These are phyloP conservation scores for Strongylocentrotus purpuratus DNA, from an alignment of 35 echinoderm and acorn worm species.

Conservation along the genomic window DNA sequence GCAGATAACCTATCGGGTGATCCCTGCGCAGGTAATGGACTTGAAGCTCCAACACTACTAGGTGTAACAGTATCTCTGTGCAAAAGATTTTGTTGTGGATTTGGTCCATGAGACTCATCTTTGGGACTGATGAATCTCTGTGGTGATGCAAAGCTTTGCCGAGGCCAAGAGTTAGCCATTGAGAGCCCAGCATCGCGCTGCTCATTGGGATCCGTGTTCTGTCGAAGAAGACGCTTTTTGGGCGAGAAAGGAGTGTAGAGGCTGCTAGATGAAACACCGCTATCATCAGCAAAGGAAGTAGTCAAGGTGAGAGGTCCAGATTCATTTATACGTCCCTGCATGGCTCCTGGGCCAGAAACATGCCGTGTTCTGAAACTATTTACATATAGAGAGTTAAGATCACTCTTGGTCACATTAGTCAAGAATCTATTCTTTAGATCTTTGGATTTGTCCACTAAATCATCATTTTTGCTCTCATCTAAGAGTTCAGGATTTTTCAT, in stretches of 20 bases:
- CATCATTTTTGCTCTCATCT: neutral
- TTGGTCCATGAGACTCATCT: conserved; percentile 32
- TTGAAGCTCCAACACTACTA: neutral
- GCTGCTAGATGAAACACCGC: conserved; percentile 46
- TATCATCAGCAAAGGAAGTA: conserved; percentile 61
- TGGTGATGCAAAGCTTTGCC: neutral
- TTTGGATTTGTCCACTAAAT: neutral
- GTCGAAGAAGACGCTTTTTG: conserved; percentile 69
- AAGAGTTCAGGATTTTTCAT: neutral
- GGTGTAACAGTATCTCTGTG: neutral
- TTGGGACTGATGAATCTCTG: conserved; percentile 16
- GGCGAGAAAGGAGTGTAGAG: conserved; percentile 66
- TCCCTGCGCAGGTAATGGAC: neutral
- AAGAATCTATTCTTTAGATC: neutral
- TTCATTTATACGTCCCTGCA: neutral
- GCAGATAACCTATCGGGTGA: conserved; percentile 20
- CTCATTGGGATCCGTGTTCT: conserved; percentile 65
- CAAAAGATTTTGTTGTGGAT: neutral
- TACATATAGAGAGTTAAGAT: conserved; percentile 42
- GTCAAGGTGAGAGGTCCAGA: conserved; percentile 53
- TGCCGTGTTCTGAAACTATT: conserved; percentile 40
- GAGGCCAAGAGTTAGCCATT: conserved; percentile 42
- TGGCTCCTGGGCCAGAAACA: conserved; percentile 38
- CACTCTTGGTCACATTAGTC: neutral
- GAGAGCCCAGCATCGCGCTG: conserved; percentile 38